phyloP scores from a whole-genome alignment of 2,113 vertebrate genomes.

The Illadopsis cleaveri region DNA sequence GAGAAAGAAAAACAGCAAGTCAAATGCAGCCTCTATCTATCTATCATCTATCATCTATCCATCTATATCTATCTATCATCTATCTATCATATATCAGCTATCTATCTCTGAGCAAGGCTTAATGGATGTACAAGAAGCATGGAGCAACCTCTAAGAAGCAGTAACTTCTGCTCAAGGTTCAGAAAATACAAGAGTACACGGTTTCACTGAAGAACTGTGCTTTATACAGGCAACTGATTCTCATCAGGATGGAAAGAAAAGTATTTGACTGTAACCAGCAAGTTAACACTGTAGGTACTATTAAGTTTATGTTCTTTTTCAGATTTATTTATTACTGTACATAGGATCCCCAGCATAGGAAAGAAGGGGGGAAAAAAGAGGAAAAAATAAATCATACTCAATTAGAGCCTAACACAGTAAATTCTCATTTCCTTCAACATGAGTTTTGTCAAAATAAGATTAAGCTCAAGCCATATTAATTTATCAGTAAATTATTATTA shows the following conservation, averaged over 20 bases:
- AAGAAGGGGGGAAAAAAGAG: not conserved
- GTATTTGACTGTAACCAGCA: not conserved
- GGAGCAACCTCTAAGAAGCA: not conserved
- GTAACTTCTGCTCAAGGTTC: not conserved
- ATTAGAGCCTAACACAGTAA: not conserved
- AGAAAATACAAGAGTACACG: not conserved
- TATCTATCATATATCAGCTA: no score
- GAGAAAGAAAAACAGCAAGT: not conserved
- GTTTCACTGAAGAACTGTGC: not conserved
- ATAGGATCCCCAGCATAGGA: not conserved
- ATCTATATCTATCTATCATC: no score
- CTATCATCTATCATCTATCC: no score
- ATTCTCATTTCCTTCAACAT: slow-evolving; percentile 25
- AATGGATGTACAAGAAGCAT: not conserved
- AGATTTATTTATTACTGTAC: not conserved
- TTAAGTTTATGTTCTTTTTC: not conserved
- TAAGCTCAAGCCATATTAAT: not conserved
- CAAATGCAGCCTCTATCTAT: not conserved
- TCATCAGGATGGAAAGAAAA: not conserved
- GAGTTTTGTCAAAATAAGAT: slow-evolving; percentile 1
- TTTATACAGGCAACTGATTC: not conserved
- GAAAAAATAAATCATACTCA: not conserved
- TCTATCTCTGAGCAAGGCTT: not conserved
- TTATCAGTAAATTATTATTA: slow-evolving; percentile 17
- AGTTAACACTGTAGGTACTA: not conserved